Evolutionary conservation across 2,888 invertebrate genomes (phyloP).

Genomic region (Temnothorax unifasciatus): DNA sequence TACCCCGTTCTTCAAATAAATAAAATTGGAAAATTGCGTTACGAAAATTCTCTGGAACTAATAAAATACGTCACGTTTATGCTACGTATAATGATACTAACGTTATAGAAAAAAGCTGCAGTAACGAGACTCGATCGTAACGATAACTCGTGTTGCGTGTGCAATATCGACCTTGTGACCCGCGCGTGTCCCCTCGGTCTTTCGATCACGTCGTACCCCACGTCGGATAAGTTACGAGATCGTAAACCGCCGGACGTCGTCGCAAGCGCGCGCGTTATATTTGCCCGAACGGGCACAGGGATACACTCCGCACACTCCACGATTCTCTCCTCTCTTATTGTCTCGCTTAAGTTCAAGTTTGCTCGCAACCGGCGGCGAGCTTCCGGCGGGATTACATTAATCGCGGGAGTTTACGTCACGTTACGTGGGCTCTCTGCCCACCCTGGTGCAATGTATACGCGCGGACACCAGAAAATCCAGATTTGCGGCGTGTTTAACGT

Average conservation of each 20-base stretch:
- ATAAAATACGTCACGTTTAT: background rate
- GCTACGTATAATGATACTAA: background rate
- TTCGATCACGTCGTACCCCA: background rate
- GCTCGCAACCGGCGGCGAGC: background rate
- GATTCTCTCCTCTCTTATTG: background rate
- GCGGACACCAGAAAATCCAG: background rate
- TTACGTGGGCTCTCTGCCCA: background rate
- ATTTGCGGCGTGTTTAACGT: slow-evolving; percentile 31
- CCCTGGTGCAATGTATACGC: background rate
- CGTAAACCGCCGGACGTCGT: slow-evolving; percentile 18
- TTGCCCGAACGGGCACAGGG: background rate
- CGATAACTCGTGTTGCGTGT: slow-evolving; percentile 22
- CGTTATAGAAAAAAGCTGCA: background rate
- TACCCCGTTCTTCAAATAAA: background rate
- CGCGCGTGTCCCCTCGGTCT: background rate
- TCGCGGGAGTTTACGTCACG: slow-evolving; percentile 13
- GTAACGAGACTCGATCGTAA: slow-evolving; percentile 6
- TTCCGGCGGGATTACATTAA: slow-evolving; percentile 26
- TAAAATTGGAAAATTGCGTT: background rate
- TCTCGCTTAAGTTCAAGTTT: slow-evolving; percentile 16
- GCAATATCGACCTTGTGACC: slow-evolving; percentile 25
- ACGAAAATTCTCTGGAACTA: background rate
- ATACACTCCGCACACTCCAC: background rate
- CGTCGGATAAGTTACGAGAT: slow-evolving; percentile 18
- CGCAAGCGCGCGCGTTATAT: background rate